Percentiles rank a stretch among this genome's conserved stretches.
phyloP scores from a whole-genome alignment of 92 coral and sea anemone genomes.

The Metridium senile region DNA sequence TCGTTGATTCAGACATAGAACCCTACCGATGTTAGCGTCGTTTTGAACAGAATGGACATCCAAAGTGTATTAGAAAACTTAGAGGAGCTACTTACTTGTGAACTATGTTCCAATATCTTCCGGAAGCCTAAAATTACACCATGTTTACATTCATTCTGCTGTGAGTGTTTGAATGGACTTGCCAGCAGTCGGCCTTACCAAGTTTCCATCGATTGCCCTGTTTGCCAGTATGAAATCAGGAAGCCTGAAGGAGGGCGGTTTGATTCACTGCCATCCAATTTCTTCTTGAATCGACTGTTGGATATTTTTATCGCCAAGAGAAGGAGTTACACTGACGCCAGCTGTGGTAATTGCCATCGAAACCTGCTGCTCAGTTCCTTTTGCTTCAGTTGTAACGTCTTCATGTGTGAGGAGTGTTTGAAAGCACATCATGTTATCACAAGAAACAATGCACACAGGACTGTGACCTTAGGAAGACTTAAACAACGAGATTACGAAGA shows the following conservation, averaged over 20 bases:
- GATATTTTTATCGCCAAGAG: slow-evolving; percentile 79
- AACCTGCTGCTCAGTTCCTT: slow-evolving; percentile 67
- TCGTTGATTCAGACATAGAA: slow-evolving; percentile 9
- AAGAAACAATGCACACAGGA: slow-evolving; percentile 72
- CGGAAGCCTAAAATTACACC: slow-evolving; percentile 85
- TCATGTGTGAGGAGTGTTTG: slow-evolving; percentile 91
- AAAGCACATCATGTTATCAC: slow-evolving; percentile 80
- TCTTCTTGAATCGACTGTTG: slow-evolving; percentile 68
- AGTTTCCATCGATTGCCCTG: slow-evolving; percentile 74
- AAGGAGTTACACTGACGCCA: slow-evolving; percentile 68
- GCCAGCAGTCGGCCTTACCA: slow-evolving; percentile 85
- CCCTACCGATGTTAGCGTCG: slow-evolving; percentile 16
- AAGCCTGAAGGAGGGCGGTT: slow-evolving; percentile 84
- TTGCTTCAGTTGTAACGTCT: slow-evolving; percentile 83
- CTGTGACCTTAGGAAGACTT: slow-evolving; percentile 65
- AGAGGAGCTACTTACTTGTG: slow-evolving; percentile 75
- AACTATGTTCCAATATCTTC: slow-evolving; percentile 72
- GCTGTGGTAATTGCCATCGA: slow-evolving; percentile 83
- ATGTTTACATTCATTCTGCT: slow-evolving; percentile 88
- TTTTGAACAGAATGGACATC: slow-evolving; percentile 61
- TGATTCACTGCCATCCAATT: slow-evolving; percentile 72
- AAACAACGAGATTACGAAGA: slow-evolving; percentile 83
- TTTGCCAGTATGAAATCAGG: slow-evolving; percentile 73
- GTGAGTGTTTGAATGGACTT: slow-evolving; percentile 80
- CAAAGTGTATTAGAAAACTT: slow-evolving; percentile 65